Conservation (phyloP, 2,888 invertebrate genomes). For the Lasioglossum pauxillum region DNA sequence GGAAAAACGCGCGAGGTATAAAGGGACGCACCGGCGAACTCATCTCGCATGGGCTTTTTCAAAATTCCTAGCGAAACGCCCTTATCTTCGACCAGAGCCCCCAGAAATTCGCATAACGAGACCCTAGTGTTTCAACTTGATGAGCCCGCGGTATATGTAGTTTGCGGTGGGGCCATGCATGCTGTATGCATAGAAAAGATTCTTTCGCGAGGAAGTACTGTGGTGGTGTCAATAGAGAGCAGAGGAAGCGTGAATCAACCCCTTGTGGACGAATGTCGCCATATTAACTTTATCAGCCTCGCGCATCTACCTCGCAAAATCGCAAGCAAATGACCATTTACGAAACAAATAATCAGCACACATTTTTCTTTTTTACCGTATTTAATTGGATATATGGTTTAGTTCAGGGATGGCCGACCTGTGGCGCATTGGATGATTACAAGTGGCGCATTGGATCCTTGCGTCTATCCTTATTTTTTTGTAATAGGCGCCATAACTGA, state of each 20-base stretch:
- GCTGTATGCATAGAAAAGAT: slow-evolving; percentile 4
- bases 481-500: too few relatives aligned
- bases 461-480: too few relatives aligned
- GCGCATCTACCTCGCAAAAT: neutral
- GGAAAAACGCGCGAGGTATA: neutral
- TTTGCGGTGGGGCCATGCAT: slow-evolving; percentile 13
- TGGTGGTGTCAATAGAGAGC: neutral
- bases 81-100: neutral
- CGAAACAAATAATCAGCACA: too few relatives aligned
- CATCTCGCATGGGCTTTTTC: neutral
- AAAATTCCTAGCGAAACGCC: neutral
- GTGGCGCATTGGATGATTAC: too few relatives aligned
- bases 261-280: neutral
- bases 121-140: neutral
- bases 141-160: neutral
- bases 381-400: too few relatives aligned
- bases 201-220: neutral
- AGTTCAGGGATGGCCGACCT: too few relatives aligned
- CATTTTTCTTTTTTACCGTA: too few relatives aligned
- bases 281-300: neutral
- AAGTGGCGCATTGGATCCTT: too few relatives aligned
- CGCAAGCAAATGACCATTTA: too few relatives aligned
- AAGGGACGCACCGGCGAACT: neutral
- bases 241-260: neutral
- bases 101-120: slow-evolving; percentile 11